A percentile compares a stretch with the other conserved stretches of the same genome.
Conservation (phyloP, 2,797 vertebrate genomes). For the Centroberyx gerrardi region DNA sequence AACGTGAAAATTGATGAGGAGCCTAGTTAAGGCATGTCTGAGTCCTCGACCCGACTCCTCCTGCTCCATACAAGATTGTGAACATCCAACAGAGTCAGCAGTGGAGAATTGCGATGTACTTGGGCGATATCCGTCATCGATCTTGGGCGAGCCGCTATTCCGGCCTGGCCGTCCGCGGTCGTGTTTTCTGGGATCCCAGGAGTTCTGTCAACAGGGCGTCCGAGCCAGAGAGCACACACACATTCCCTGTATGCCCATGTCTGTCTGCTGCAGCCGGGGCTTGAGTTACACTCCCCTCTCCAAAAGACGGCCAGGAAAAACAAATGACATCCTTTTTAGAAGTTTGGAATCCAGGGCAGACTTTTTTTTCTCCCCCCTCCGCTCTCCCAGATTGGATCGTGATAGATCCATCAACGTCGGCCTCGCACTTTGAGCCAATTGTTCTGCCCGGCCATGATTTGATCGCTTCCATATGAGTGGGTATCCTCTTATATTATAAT, state of each 20-base stretch:
- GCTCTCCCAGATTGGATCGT: slow-evolving; percentile 46
- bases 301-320: slow-evolving; percentile 70
- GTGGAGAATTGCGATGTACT: background rate
- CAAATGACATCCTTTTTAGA: slow-evolving; percentile 71
- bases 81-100: slow-evolving; percentile 21
- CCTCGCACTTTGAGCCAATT: slow-evolving; percentile 63
- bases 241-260: slow-evolving; percentile 57
- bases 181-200: slow-evolving; percentile 52
- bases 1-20: slow-evolving; percentile 10
- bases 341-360: slow-evolving; percentile 49
- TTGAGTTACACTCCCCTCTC: slow-evolving; percentile 64
- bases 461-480: slow-evolving; percentile 78
- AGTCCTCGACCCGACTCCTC: background rate
- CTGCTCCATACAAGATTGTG: background rate
- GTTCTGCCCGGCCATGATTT: slow-evolving; percentile 66
- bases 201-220: slow-evolving; percentile 58
- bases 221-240: slow-evolving; percentile 34
- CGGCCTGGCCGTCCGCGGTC: slow-evolving; percentile 3
- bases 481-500: slow-evolving; percentile 71
- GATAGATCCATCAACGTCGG: slow-evolving; percentile 74
- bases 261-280: slow-evolving; percentile 47
- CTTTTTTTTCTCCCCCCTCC: background rate
- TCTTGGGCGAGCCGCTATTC: slow-evolving; percentile 15
- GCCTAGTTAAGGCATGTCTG: slow-evolving; percentile 5
- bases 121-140: slow-evolving; percentile 18